Evolutionary conservation across 1,140 invertebrate species (phyloP).

Genomic region (Pentalonia nigronervosa): DNA sequence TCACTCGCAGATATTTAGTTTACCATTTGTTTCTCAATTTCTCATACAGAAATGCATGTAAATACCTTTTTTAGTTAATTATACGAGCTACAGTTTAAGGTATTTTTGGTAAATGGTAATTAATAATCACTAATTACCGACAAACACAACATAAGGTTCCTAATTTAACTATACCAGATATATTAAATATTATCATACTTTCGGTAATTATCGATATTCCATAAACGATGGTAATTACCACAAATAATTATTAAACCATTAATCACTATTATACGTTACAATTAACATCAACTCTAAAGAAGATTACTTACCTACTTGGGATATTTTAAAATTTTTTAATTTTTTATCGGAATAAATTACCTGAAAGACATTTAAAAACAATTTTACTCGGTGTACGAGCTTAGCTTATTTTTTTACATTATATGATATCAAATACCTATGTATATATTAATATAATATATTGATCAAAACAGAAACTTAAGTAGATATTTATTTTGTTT

Average conservation of each 20-base stretch:
- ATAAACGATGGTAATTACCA: background rate
- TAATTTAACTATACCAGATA: background rate
- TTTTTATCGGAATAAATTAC: background rate
- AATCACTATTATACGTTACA: constrained; percentile 2
- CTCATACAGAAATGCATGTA: too few species aligned
- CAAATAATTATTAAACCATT: background rate
- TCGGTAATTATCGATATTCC: background rate
- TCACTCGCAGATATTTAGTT: background rate
- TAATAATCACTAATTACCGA: background rate
- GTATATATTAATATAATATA: background rate
- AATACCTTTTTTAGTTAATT: too few species aligned
- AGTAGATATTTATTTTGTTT: background rate
- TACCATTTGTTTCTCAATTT: too few species aligned
- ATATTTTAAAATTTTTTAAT: background rate
- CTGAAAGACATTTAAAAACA: background rate
- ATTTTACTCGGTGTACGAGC: background rate
- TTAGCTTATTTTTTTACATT: background rate
- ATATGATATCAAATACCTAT: background rate
- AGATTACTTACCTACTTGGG: background rate
- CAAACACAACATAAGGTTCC: background rate
- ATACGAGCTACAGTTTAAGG: too few species aligned
- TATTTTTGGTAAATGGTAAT: too few species aligned
- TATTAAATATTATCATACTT: background rate
- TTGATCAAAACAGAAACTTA: too few species aligned
- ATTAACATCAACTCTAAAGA: background rate